A percentile compares a stretch with the other conserved stretches of the same genome.
Conservation (phyloP, 1,140 invertebrate species). For the Zaprionus inermis region DNA sequence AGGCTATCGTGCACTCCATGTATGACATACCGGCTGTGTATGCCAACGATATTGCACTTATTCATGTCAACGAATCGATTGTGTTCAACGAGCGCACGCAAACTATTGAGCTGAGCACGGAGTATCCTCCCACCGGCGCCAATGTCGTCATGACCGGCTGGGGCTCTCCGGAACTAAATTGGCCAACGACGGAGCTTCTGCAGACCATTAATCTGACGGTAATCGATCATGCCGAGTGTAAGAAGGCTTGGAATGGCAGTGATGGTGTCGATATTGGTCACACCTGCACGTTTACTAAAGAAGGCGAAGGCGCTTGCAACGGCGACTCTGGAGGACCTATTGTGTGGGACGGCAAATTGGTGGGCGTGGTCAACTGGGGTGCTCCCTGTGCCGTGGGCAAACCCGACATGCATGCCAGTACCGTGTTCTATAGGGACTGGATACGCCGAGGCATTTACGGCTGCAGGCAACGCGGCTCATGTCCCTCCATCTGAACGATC, state of each 20-base stretch:
- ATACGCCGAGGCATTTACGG: constrained; percentile 46
- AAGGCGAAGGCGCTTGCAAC: constrained; percentile 85
- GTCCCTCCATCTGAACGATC: neutral
- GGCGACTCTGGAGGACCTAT: constrained; percentile 87
- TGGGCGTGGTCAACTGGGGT: constrained; percentile 86
- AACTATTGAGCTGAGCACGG: constrained; percentile 58
- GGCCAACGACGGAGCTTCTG: constrained; percentile 41
- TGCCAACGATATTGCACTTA: constrained; percentile 85
- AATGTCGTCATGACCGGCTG: constrained; percentile 84
- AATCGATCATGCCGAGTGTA: constrained; percentile 56
- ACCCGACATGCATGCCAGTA: constrained; percentile 85
- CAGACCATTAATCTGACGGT: constrained; percentile 66
- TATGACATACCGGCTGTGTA: constrained; percentile 70
- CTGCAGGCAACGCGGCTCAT: constrained; percentile 40
- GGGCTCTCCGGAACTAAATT: constrained; percentile 54
- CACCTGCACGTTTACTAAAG: constrained; percentile 86
- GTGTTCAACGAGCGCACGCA: constrained; percentile 84
- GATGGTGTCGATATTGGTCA: constrained; percentile 78
- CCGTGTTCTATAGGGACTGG: constrained; percentile 76
- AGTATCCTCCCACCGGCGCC: constrained; percentile 51
- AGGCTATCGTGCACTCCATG: constrained; percentile 56
- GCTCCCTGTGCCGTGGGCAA: constrained; percentile 85
- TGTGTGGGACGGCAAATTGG: constrained; percentile 77
- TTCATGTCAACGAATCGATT: constrained; percentile 84
- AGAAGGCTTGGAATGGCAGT: constrained; percentile 35